phyloP scores from a whole-genome alignment of 2,797 vertebrate genomes.

The Amblyraja radiata region DNA sequence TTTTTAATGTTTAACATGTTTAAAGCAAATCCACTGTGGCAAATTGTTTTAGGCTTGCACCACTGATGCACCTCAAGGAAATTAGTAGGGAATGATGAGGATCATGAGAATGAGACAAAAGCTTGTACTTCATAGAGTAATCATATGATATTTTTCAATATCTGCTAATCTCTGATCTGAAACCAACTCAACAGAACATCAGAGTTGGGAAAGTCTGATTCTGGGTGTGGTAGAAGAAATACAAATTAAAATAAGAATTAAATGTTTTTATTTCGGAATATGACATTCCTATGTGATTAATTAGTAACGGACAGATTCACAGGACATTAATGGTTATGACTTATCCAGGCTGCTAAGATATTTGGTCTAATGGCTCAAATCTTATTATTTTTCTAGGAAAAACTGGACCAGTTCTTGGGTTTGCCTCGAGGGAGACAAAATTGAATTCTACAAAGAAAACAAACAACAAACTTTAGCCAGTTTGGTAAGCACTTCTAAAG shows the following conservation, averaged over 20 bases:
- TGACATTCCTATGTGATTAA: not conserved
- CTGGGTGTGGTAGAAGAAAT: no score
- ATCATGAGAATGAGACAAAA: slow-evolving; percentile 18
- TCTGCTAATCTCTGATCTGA: not conserved
- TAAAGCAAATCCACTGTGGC: not conserved
- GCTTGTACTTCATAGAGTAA: not conserved
- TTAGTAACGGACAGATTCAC: not conserved
- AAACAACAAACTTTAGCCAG: slow-evolving; percentile 66
- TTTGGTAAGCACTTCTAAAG: slow-evolving; percentile 60
- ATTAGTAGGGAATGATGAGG: not conserved
- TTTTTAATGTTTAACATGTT: not conserved
- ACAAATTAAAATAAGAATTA: not conserved
- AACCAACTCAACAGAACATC: not conserved
- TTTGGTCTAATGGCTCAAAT: not conserved
- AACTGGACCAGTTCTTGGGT: slow-evolving; percentile 79
- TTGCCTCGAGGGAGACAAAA: slow-evolving; percentile 67
- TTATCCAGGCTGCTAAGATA: not conserved
- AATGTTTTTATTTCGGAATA: not conserved
- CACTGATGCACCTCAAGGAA: not conserved
- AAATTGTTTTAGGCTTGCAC: not conserved
- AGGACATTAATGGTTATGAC: not conserved
- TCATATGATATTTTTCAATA: not conserved
- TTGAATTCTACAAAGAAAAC: slow-evolving; percentile 82
- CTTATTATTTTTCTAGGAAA: slow-evolving; percentile 63
- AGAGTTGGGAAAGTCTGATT: not conserved